Base-by-base conservation (phyloP, 1,140 invertebrate genomes). In the Antheraea pernyi region DNA sequence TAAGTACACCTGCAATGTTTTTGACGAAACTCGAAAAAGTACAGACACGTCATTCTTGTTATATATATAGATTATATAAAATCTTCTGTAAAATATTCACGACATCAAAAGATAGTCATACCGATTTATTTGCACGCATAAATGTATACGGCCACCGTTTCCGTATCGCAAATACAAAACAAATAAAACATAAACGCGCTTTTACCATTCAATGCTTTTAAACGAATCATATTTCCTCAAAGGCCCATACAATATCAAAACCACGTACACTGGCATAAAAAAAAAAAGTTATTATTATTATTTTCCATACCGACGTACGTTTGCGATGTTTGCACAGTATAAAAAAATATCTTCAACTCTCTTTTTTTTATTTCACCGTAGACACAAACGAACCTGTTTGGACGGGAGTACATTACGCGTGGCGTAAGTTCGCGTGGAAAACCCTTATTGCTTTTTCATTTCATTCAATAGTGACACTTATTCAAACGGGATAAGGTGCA, bases 401-500 rank as follows among this genome's bases (percentile, higher is more conserved):
- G 37, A 10, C 18, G 10, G 60, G n/a, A 63, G 67, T 68, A 68
- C 42, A 68, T 68, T 68, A 62, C 67, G 59, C 67, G 59, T 68
- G 67, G 39, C 22, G 13, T 9, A 39, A 37, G 11, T 22, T 60
- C 59, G n/a, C 42, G 19, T 61, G 16, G 13, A 62, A 68, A 62
- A 13, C 18, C 18, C 60, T n/a, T 62, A 62, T 48, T 19, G 13
- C 36, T 19, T 42, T 62, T 61, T 13, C 60, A 3, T 62, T 68
- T 68, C 60, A 68, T 46, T 16, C 67, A 19, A 68, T 62, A 63
- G 62, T 62, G 39, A 60, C 19, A 36, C 59, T 68, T 68, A 68
- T 19, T 19, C 0, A 37, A 36, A 46, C n/a, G 19, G 10, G 30
- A 59, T 22, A 63, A 46, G 19, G 13, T 39, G 16, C 61, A 63